These are phyloP conservation scores for Halcyon senegalensis DNA, from an alignment of 2,113 vertebrate species.

Conservation along the genomic window DNA sequence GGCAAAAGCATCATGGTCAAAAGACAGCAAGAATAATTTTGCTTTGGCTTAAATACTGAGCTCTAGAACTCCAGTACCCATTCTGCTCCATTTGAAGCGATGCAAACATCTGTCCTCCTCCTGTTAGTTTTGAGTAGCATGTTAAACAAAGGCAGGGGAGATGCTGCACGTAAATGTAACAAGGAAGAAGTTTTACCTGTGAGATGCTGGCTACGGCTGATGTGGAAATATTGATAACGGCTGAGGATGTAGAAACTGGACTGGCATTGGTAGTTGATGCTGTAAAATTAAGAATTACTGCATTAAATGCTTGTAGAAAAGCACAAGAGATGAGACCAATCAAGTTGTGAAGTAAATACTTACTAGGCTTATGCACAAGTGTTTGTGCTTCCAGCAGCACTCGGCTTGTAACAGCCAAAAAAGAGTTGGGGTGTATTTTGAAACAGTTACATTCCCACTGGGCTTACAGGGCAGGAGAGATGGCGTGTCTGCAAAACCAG, in stretches of 20 bases:
- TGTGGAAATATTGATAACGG: constrained; percentile 79
- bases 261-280: constrained; percentile 80
- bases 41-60: neutral
- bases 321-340: neutral
- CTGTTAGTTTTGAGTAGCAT: fast-evolving
- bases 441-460: neutral
- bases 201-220: constrained; percentile 81
- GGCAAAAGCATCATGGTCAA: neutral
- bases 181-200: constrained; percentile 78
- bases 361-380: neutral
- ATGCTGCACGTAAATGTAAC: neutral
- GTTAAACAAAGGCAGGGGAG: neutral
- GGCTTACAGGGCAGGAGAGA: neutral
- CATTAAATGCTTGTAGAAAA: constrained; percentile 17
- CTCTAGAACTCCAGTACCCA: neutral
- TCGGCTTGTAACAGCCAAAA: neutral
- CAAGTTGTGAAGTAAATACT: neutral
- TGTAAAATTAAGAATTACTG: constrained; percentile 60
- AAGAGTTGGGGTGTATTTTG: neutral
- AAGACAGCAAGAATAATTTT: neutral
- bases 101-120: neutral
- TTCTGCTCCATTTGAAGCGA: neutral
- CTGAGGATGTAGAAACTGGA: constrained; percentile 74
- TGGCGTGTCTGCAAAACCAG: neutral
- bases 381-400: neutral